Conservation (phyloP, 2,888 invertebrate species). For the Caenorhabditis imperialis region DNA sequence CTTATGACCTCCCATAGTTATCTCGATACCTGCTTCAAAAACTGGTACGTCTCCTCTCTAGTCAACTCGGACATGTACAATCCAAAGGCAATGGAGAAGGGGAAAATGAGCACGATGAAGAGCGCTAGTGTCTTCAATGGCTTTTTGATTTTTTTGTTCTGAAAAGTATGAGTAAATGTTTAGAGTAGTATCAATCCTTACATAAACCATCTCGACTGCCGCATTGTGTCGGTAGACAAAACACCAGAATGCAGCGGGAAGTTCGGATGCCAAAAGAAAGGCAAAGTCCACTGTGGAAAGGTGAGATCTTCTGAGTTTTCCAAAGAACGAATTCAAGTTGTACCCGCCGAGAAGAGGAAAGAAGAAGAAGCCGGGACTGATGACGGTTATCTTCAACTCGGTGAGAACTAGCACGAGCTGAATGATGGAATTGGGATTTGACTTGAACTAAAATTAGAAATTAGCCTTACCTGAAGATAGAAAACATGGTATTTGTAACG, state of each 20-base stretch:
- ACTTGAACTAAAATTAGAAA: too few relatives aligned
- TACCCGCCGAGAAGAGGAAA: constrained; percentile 39
- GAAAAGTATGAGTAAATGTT: not conserved
- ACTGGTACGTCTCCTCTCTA: not conserved
- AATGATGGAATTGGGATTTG: too few relatives aligned
- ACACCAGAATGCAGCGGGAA: constrained; percentile 16
- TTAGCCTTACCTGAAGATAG: too few relatives aligned
- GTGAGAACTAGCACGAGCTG: constrained; percentile 16
- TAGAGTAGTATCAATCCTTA: not conserved
- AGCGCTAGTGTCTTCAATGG: not conserved
- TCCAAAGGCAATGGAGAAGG: not conserved
- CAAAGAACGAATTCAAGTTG: constrained; percentile 10
- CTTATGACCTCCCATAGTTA: too few relatives aligned
- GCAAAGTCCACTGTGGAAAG: constrained; percentile 6
- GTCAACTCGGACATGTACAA: constrained; percentile 6
- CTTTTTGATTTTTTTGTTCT: too few relatives aligned
- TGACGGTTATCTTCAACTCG: constrained; percentile 27
- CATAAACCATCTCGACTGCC: constrained; percentile 1
- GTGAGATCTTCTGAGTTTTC: constrained; percentile 12
- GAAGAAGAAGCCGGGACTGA: constrained; percentile 31
- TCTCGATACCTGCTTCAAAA: not conserved
- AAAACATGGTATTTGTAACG: too few relatives aligned
- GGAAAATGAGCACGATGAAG: not conserved
- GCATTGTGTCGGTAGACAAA: constrained; percentile 33
- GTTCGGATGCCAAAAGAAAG: constrained; percentile 5